Conservation (phyloP, 1,140 invertebrate genomes). For the Drosophila subpulchrella region DNA sequence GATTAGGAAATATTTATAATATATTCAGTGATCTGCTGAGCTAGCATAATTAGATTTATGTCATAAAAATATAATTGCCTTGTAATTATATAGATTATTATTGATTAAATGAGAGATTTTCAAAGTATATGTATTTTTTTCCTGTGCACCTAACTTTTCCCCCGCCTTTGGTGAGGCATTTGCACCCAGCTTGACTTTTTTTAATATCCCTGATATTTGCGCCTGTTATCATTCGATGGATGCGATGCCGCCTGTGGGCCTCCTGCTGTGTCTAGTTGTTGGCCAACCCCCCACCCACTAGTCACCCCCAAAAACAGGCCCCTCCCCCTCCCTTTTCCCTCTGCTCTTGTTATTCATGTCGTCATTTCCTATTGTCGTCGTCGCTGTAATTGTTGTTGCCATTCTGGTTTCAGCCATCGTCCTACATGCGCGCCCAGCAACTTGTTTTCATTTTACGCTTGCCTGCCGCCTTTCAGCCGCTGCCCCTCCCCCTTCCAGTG, state of each 20-base stretch:
- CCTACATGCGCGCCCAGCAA: constrained; percentile 75
- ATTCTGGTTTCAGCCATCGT: constrained; percentile 74
- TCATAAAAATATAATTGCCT: not conserved
- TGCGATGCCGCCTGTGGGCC: constrained; percentile 23
- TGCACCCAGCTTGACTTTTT: constrained; percentile 80
- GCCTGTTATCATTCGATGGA: constrained; percentile 74
- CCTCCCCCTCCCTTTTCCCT: constrained; percentile 9
- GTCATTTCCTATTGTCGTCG: constrained; percentile 80
- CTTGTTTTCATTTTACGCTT: constrained; percentile 83
- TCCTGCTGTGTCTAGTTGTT: constrained; percentile 39
- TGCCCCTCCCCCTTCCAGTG: constrained; percentile 12
- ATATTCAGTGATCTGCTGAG: not conserved
- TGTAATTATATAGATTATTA: not conserved
- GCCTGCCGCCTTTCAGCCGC: constrained; percentile 71
- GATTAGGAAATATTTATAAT: not conserved
- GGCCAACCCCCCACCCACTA: constrained; percentile 5
- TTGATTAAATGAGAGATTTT: not conserved
- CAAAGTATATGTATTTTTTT: not conserved
- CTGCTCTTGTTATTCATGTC: constrained; percentile 78
- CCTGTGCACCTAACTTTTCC: constrained; percentile 14
- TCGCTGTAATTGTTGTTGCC: constrained; percentile 79
- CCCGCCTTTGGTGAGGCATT: constrained; percentile 50
- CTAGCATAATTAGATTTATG: not conserved
- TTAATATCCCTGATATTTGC: constrained; percentile 80
- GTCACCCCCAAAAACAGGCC: not conserved